phyloP scores from a whole-genome alignment of 1,140 invertebrate genomes.

The Aporrectodea caliginosa region DNA sequence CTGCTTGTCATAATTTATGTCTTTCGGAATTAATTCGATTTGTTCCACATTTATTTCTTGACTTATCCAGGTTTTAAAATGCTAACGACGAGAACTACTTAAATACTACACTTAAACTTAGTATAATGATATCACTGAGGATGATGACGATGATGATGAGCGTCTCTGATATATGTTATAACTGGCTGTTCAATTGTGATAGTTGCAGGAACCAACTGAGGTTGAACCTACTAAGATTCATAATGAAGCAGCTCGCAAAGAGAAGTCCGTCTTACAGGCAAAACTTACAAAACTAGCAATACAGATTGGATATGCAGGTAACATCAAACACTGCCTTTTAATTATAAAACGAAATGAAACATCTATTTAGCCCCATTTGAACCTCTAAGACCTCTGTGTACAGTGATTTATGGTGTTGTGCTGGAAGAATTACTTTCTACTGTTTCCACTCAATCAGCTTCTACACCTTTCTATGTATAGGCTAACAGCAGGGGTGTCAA shows the following conservation, averaged over 20 bases:
- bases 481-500: not conserved
- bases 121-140: slow-evolving; percentile 41
- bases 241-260: slow-evolving; percentile 14
- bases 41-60: no score
- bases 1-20: no score
- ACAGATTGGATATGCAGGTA: slow-evolving; percentile 96
- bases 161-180: not conserved
- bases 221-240: not conserved
- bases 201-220: not conserved
- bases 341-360: not conserved
- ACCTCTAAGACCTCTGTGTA: not conserved
- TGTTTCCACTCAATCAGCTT: not conserved
- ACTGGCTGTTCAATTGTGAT: not conserved
- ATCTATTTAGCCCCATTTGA: not conserved
- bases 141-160: slow-evolving; percentile 51
- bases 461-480: not conserved
- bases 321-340: not conserved
- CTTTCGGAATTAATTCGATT: no score
- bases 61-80: no score
- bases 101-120: not conserved
- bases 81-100: no score
- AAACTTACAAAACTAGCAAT: slow-evolving; percentile 98
- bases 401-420: not conserved
- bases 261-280: slow-evolving; percentile 96
- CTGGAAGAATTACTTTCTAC: not conserved